Base-by-base conservation (phyloP, 2,113 vertebrate species). In the Dasyornis broadbenti region DNA sequence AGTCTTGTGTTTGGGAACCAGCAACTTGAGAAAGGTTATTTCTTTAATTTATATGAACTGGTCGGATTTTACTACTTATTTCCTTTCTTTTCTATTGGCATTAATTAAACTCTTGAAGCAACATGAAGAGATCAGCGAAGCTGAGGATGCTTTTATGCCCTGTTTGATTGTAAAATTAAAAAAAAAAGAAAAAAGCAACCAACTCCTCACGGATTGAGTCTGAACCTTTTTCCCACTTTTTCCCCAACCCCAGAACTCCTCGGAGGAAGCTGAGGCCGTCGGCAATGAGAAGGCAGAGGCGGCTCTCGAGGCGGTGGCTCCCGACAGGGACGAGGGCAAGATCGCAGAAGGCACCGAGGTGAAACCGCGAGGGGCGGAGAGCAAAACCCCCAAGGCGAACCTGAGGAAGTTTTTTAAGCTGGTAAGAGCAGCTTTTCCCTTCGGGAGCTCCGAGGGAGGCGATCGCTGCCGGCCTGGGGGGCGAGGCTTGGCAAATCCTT, bases 341-440 rank as follows among this genome's bases (percentile, higher is more conserved):
- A 42, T 37, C 11, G 61, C 93, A 0, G 95, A 96, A 9, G 39
- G 60, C 7, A 3, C 79, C 20, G 97, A 97, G 54, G 64, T 8
- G 15, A 97, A 96, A 37, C 92, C 81, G 17, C 71, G 69, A 63
- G 84, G 28, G 86, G 97, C 97, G 7, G 98, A 98, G 33, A 93
- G 71, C 33, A 98, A 90, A 90, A 91, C 97, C 3, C 82, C 97
- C n/a, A 97, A 97, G 77, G 91, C 96, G 6, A 97, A 98, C 86
- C 87, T 98, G 85, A 90, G 98, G 97, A 96, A 95, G 28, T 96
- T 98, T 65, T 97, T 98, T 47, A 98, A 98, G 69, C 97, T 97
- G 98, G 98, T 98, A 94, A 98, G 98, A 10, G 31, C 64, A 11
- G 35, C 39, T 33, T 7, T 39, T 11, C 28, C 68, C 39, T 24